These are phyloP conservation scores for Psilanteris sp. DNA, from an alignment of 1,140 invertebrate genomes.

Conservation along the genomic window DNA sequence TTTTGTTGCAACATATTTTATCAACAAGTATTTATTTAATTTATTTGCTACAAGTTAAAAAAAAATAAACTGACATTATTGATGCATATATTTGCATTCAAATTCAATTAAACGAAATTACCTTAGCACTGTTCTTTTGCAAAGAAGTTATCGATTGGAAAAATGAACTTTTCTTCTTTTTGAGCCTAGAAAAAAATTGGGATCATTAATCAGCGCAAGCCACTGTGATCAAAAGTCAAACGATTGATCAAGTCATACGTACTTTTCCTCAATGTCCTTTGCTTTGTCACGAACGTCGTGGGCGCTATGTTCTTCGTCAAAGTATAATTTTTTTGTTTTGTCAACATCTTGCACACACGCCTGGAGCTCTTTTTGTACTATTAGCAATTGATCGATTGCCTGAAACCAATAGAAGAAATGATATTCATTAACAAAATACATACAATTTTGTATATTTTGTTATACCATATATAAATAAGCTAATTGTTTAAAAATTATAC, in stretches of 20 bases:
- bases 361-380: conserved; percentile 95
- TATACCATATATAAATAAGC: too few species aligned
- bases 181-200: conserved; percentile 90
- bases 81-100: too few species aligned
- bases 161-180: conserved; percentile 97
- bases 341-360: conserved; percentile 93
- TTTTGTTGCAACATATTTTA: too few species aligned
- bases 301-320: conserved; percentile 96
- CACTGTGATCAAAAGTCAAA: background rate
- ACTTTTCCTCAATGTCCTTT: conserved; percentile 97
- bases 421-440: background rate
- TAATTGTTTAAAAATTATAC: too few species aligned
- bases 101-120: too few species aligned
- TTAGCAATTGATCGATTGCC: conserved; percentile 90
- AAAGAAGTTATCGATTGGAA: conserved; percentile 97
- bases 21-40: too few species aligned
- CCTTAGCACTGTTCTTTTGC: conserved; percentile 97
- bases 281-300: conserved; percentile 97
- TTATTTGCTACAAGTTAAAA: too few species aligned
- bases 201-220: too few species aligned
- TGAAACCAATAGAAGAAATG: conserved; percentile 76
- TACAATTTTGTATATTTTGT: too few species aligned
- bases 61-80: too few species aligned
- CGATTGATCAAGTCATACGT: conserved; percentile 75
- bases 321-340: conserved; percentile 96